A percentile compares a stretch with the other conserved stretches of the same genome.
Conservation (phyloP, 2,888 invertebrate species). For the Callyntrura guangdongensis region DNA sequence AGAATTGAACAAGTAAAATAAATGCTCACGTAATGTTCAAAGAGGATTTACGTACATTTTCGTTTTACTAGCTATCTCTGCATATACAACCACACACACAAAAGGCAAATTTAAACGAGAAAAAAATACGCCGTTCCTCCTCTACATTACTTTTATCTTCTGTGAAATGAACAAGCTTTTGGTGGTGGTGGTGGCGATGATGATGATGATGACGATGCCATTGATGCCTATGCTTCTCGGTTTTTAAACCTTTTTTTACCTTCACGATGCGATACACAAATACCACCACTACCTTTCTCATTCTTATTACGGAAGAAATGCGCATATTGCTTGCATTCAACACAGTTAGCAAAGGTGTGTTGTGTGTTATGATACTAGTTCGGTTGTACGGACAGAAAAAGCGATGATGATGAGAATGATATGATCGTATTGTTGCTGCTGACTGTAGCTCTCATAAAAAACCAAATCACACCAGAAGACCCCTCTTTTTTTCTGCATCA, state of each 20-base stretch:
- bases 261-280: background rate
- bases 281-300: slow-evolving; percentile 38
- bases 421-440: background rate
- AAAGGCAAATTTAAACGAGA: slow-evolving; percentile 5
- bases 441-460: slow-evolving; percentile 1
- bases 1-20: slow-evolving; percentile 45
- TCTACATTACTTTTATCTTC: slow-evolving; percentile 36
- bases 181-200: background rate
- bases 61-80: background rate
- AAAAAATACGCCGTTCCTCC: slow-evolving; percentile 61
- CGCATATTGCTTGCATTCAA: slow-evolving; percentile 50
- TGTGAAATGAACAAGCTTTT: slow-evolving; percentile 31
- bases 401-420: background rate
- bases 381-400: slow-evolving; percentile 25
- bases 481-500: slow-evolving; percentile 61
- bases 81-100: slow-evolving; percentile 5
- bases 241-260: slow-evolving; percentile 41
- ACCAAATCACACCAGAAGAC: slow-evolving; percentile 55
- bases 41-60: background rate
- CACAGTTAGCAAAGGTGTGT: slow-evolving; percentile 52
- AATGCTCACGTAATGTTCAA: slow-evolving; percentile 44
- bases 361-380: slow-evolving; percentile 31
- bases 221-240: slow-evolving; percentile 5
- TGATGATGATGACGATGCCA: background rate
- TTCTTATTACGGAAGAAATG: slow-evolving; percentile 45